Base-by-base conservation (phyloP, 2,888 invertebrate genomes). In the Apotomis betuletana region DNA sequence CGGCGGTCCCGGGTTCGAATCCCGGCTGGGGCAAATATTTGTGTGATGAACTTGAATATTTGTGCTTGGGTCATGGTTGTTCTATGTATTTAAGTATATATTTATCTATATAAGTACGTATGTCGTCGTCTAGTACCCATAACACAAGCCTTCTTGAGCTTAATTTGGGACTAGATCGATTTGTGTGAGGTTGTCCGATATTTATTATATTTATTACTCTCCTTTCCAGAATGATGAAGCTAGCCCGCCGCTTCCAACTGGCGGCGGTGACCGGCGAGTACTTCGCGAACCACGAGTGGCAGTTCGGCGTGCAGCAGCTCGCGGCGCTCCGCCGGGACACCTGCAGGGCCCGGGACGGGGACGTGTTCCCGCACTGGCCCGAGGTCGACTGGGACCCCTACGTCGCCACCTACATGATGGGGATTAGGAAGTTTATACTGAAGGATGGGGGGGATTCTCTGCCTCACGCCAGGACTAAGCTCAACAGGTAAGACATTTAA, bases 241-340 rank as follows among this genome's bases (percentile, higher is more conserved):
- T 97, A 1, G 96, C 97, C n/a, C 95, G 95, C 68, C 96, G 96
- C 74, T 96, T 98, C 85, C 96, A 97, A 79, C 94, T 95, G 82
- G 96, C 97, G 0, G 95, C 97, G 0, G 94, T 95, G 15, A 96
- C 96, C 0, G 96, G 98, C 0, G 96, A 96, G 83, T 98, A 97
- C 85, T 98, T 98, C 84, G 96, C 97, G 0, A 94, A 96, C 38
- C 95, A 96, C 84, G 96, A 98, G 78, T 99, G 98, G 98, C 94
- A 95, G 67, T 98, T 97, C 80, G 94, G 95, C 12, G 94, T 94
- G 2, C 87, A 94, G 0, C 96, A 96, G 76, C 93, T 96, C 72
- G 88, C 90, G 3, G 93, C 94, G 12, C 90, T 97, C 6, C 90
- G 92, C 52, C 85, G 91, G 9, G 94, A 95, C 58, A 94, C 95